Conservation (phyloP, 2,888 invertebrate genomes). For the Agriopis aurantiaria region DNA sequence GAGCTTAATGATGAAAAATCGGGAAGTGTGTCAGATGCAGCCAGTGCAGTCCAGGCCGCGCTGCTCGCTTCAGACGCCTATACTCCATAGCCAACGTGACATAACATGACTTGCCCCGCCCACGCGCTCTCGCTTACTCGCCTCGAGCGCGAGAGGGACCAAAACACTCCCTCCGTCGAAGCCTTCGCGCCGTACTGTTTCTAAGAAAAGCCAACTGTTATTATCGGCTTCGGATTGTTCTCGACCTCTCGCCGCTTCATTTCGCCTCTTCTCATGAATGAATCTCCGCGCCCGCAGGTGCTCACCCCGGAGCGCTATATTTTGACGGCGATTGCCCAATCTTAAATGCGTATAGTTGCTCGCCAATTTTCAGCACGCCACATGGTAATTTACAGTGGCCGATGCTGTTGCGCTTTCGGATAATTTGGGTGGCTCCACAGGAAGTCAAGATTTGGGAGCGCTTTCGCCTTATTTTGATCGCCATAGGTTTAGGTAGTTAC, state of each 20-base stretch:
- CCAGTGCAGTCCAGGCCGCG: slow-evolving; percentile 69
- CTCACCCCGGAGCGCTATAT: slow-evolving; percentile 73
- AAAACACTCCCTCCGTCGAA: slow-evolving; percentile 72
- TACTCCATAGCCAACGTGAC: slow-evolving; percentile 76
- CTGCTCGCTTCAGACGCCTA: slow-evolving; percentile 63
- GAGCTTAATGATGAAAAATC: slow-evolving; percentile 71
- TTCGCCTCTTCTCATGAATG: slow-evolving; percentile 79
- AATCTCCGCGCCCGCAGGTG: slow-evolving; percentile 80
- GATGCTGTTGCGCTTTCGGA: slow-evolving; percentile 66
- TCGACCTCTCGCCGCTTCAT: slow-evolving; percentile 74
- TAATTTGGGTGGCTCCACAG: slow-evolving; percentile 71
- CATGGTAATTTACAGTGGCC: slow-evolving; percentile 78
- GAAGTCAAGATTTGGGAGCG: slow-evolving; percentile 73
- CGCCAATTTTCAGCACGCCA: slow-evolving; percentile 81
- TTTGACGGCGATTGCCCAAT: slow-evolving; percentile 74
- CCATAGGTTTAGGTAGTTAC: slow-evolving; percentile 55
- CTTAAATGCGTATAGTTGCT: slow-evolving; percentile 71
- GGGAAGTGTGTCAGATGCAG: slow-evolving; percentile 69
- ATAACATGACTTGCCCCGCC: slow-evolving; percentile 78
- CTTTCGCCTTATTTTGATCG: slow-evolving; percentile 68
- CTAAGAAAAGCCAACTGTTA: slow-evolving; percentile 85
- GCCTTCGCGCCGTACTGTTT: slow-evolving; percentile 79
- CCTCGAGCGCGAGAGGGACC: slow-evolving; percentile 68
- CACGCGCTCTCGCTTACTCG: slow-evolving; percentile 75
- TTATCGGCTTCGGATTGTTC: slow-evolving; percentile 81